Percentiles rank a stretch among this genome's conserved stretches.
These are phyloP conservation scores for Corythornis cristatus DNA, from an alignment of 2,113 vertebrate species.

Conservation along the genomic window DNA sequence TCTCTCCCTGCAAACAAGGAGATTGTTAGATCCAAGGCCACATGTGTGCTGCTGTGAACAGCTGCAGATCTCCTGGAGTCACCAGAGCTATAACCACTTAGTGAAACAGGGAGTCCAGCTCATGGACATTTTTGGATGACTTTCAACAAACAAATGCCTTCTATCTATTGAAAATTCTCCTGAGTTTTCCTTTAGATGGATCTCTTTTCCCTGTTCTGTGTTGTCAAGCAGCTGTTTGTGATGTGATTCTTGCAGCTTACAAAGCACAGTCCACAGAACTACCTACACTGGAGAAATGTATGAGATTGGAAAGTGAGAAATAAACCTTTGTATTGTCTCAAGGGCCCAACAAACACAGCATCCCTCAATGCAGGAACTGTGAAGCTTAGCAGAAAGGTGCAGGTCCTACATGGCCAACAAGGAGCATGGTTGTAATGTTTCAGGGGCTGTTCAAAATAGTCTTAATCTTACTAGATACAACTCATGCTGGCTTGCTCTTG, in stretches of 20 bases:
- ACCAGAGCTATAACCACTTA: constrained; percentile 42
- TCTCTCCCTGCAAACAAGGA: background rate
- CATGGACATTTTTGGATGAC: background rate
- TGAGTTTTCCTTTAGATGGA: background rate
- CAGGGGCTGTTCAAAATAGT: background rate
- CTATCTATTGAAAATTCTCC: background rate
- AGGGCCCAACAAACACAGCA: accelerated
- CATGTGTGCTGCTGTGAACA: constrained; percentile 36
- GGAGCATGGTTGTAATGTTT: background rate
- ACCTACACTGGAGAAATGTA: background rate
- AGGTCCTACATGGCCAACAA: background rate
- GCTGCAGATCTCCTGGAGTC: constrained; percentile 44
- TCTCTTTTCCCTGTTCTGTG: background rate
- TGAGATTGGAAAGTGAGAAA: background rate
- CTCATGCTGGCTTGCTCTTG: background rate
- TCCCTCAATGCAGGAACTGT: background rate
- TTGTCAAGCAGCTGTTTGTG: background rate
- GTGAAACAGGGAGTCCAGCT: background rate
- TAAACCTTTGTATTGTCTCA: background rate
- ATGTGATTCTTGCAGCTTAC: background rate
- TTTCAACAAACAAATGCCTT: background rate
- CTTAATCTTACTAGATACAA: background rate
- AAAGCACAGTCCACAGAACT: background rate
- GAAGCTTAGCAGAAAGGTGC: background rate
- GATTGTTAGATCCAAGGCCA: constrained; percentile 11